Conservation (phyloP, 2,113 vertebrate species). For the Tragelaphus imberbis region DNA sequence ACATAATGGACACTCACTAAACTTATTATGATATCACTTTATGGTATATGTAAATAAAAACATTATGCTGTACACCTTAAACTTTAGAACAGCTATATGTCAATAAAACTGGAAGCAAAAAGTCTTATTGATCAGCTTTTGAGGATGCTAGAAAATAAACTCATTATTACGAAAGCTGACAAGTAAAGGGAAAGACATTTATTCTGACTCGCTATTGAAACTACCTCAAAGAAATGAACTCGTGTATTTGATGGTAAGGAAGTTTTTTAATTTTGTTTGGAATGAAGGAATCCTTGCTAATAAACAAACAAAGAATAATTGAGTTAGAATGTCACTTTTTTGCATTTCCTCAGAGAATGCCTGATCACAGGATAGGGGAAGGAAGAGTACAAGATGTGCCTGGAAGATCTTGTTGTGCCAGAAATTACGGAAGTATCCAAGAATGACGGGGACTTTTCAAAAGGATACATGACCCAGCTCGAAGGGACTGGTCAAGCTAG, state of each 20-base stretch:
- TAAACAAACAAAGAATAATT: conserved; percentile 29
- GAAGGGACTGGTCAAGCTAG: not conserved
- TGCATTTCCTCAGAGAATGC: conserved; percentile 38
- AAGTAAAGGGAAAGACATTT: not conserved
- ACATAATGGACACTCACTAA: not conserved
- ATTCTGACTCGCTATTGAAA: not conserved
- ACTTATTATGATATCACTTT: not conserved
- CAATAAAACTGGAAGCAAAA: not conserved
- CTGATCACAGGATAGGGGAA: not conserved
- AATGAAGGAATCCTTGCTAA: conserved; percentile 15
- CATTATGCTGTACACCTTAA: not conserved
- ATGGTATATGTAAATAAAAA: not conserved
- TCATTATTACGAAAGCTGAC: not conserved
- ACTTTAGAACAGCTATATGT: not conserved
- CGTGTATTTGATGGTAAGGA: not conserved
- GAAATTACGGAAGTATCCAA: not conserved
- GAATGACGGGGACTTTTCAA: not conserved
- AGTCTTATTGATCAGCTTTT: not conserved
- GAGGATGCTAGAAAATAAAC: not conserved
- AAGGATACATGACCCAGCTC: not conserved
- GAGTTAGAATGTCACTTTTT: conserved; percentile 20
- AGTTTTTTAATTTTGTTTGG: conserved; percentile 14
- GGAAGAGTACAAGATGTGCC: not conserved
- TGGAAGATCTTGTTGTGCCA: conserved; percentile 9
- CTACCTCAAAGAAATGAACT: conserved; percentile 23